Conservation (phyloP, 2,797 vertebrate genomes). For the Ispidina picta region DNA sequence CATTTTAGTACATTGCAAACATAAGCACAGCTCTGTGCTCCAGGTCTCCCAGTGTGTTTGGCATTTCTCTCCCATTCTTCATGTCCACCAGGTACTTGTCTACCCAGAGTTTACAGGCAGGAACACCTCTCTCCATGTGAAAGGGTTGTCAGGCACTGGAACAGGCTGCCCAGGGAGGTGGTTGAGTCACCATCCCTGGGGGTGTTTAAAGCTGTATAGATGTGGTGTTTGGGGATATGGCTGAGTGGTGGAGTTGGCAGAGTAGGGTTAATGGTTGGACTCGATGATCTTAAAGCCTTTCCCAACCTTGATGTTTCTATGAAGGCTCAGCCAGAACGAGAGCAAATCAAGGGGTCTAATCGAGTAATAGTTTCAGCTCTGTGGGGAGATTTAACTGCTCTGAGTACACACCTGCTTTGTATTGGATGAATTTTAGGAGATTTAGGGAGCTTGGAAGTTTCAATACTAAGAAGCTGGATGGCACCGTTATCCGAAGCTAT, state of each 20-base stretch:
- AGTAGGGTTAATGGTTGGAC: no score
- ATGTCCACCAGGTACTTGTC: neutral
- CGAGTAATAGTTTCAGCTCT: neutral
- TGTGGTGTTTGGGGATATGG: no score
- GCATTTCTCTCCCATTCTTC: neutral
- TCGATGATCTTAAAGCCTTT: no score
- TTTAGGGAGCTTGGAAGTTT: constrained; percentile 93
- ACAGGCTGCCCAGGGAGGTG: no score
- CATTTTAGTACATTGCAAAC: neutral
- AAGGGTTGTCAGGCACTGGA: no score
- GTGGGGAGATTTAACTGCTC: neutral
- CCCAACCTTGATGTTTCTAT: no score
- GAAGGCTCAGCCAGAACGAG: neutral
- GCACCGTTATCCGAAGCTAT: constrained; percentile 93
- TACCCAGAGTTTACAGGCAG: neutral
- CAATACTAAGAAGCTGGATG: constrained; percentile 92
- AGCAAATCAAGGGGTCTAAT: neutral
- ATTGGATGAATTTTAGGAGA: constrained; percentile 95
- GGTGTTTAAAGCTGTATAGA: no score
- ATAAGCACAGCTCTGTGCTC: neutral
- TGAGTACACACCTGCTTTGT: constrained; percentile 87
- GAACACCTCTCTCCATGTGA: neutral
- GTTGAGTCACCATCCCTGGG: no score
- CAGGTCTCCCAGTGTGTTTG: neutral
- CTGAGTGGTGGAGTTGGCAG: no score